Evolutionary conservation across 2,113 vertebrate genomes (phyloP), one percentile per base, ranked within the genome.

Genomic region (Rhineura floridana): DNA sequence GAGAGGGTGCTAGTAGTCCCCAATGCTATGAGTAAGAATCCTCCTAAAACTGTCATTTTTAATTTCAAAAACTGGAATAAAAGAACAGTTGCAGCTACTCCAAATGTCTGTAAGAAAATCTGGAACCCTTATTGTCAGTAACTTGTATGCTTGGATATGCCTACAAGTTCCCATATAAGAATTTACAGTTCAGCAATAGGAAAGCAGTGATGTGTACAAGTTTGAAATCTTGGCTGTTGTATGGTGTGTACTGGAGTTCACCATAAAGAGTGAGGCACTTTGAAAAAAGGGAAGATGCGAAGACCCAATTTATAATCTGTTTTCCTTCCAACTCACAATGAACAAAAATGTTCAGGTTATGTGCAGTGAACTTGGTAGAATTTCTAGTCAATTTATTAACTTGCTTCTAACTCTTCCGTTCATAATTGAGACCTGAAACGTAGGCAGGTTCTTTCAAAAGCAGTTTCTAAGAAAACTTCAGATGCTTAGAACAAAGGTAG

Each of bases 161-260:
- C n/a, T n/a, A n/a, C n/a, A n/a, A n/a, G n/a, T n/a, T n/a, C n/a
- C n/a, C n/a, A n/a, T n/a, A n/a, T n/a, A n/a, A 89, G 85, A 62
- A 25, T 87, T 90, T 88, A 33, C 67, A 81, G 42, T 76, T 85
- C 72, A 82, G 85, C 87, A 89, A 0, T 85, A 85, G 78, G 81
- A 87, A 89, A 76, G 80, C 88, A 90, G 46, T 0, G 63, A 89
- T 92, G 92, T 39, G 10, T 90, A 86, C 67, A 86, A 55, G 78
- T 88, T 86, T 92, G 85, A 73, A 84, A 42, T 73, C 6, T 0
- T 70, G 75, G 83, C 84, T 87, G 88, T 84, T 0, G 0, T 79
- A 30, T 81, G 23, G 30, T 1, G 80, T 81, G 88, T 75, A 33
- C 36, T 70, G 15, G 52, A 55, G 7, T 87, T 93, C 55, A 62